phyloP scores from a whole-genome alignment of 2,113 vertebrate genomes.

The Bombycilla garrulus region DNA sequence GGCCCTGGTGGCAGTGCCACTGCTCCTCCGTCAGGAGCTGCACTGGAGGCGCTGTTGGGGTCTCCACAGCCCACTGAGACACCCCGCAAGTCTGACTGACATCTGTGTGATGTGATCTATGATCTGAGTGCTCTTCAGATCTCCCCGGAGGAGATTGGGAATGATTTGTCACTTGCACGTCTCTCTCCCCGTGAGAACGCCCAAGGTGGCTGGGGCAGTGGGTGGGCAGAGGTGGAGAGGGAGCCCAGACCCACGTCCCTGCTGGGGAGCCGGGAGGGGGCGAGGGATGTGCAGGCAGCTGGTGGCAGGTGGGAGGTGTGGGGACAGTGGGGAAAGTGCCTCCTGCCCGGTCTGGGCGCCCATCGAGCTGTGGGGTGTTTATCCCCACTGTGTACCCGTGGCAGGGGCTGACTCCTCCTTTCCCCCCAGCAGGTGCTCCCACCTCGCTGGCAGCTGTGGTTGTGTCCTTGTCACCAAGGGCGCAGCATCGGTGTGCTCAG shows the following conservation, averaged over 20 bases:
- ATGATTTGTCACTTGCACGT: accelerated
- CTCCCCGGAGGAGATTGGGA: accelerated
- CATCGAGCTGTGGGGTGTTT: accelerated
- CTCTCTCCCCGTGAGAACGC: not conserved
- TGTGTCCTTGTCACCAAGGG: not conserved
- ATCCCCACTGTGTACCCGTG: accelerated
- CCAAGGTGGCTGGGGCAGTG: too few relatives aligned
- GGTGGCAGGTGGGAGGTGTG: not conserved
- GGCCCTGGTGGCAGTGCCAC: not conserved
- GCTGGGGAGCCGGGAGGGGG: not conserved
- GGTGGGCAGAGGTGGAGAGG: not conserved
- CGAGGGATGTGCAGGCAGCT: accelerated
- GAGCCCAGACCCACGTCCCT: not conserved
- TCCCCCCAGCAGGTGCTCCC: not conserved
- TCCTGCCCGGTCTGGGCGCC: accelerated
- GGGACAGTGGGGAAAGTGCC: accelerated
- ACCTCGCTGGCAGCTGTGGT: not conserved
- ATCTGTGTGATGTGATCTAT: not conserved
- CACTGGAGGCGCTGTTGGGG: accelerated
- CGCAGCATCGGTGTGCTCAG: not conserved
- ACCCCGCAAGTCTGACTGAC: not conserved
- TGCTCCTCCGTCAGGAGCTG: not conserved
- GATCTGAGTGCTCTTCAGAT: not conserved
- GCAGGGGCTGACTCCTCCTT: not conserved
- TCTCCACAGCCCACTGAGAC: not conserved